Evolutionary conservation across 2,797 vertebrate species (phyloP).

Genomic region (Eulemur coronatus): DNA sequence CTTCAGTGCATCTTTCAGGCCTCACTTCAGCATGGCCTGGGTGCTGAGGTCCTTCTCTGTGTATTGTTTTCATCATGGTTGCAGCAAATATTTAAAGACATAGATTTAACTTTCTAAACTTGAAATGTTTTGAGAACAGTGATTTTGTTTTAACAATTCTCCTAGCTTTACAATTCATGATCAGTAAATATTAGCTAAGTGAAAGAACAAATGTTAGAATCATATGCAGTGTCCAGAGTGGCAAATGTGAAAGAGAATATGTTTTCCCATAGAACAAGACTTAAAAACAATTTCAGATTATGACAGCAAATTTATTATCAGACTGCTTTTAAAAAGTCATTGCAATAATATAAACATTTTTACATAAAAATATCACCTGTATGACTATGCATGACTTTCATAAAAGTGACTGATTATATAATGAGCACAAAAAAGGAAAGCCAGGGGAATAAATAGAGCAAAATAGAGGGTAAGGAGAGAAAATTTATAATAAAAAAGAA

Average conservation of each 20-base stretch:
- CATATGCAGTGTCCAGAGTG: background rate
- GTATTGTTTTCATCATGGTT: background rate
- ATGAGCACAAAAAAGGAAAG: background rate
- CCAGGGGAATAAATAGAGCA: background rate
- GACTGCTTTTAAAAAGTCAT: background rate
- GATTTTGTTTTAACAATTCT: background rate
- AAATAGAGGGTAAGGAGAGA: background rate
- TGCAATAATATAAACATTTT: background rate
- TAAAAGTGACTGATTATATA: background rate
- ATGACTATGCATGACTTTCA: background rate
- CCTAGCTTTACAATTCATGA: background rate
- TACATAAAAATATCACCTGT: background rate
- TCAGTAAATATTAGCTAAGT: constrained; percentile 18
- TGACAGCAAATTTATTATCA: constrained; percentile 1
- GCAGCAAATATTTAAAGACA: background rate
- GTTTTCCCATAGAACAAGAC: background rate
- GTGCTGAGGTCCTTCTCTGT: background rate
- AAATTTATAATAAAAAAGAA: background rate
- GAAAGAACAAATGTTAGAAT: constrained; percentile 6
- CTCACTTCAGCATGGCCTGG: background rate
- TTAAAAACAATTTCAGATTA: constrained; percentile 2
- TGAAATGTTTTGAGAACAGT: background rate
- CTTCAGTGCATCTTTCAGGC: background rate
- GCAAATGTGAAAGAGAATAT: background rate
- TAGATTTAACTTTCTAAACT: background rate